Conservation (phyloP, 2,113 vertebrate genomes). For the Gymnorhina tibicen region DNA sequence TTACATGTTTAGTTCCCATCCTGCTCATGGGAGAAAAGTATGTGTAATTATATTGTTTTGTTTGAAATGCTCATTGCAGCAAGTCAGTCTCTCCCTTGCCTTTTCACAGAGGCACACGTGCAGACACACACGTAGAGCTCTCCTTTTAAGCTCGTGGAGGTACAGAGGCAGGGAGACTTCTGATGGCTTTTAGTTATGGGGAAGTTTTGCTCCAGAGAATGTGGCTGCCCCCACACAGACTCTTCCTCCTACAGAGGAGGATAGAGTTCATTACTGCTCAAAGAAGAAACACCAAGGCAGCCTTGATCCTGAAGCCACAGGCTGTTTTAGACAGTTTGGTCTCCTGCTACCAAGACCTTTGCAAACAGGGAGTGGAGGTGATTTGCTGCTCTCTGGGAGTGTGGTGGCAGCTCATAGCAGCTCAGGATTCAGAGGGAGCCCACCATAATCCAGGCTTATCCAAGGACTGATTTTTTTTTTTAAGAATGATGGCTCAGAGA, state of each 20-base stretch:
- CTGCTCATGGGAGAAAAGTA: background rate
- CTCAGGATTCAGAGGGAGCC: background rate
- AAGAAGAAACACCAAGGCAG: background rate
- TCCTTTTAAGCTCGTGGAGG: background rate
- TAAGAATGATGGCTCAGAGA: background rate
- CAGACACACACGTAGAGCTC: background rate
- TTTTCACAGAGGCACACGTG: background rate
- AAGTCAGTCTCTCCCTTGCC: background rate
- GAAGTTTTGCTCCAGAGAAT: background rate
- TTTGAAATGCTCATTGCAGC: background rate
- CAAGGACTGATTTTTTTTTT: background rate
- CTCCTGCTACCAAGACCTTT: background rate
- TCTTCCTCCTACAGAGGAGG: background rate
- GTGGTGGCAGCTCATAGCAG: fast-evolving
- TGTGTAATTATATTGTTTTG: background rate
- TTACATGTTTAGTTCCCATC: background rate
- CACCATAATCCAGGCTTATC: background rate
- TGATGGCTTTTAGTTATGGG: background rate
- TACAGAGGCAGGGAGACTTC: background rate
- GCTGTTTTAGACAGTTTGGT: background rate
- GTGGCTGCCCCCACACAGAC: background rate
- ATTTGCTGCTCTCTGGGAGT: background rate
- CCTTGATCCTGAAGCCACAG: background rate
- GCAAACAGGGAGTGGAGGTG: background rate
- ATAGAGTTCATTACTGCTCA: background rate